phyloP scores from a whole-genome alignment of 2,113 vertebrate genomes.

The Hydropotes inermis region DNA sequence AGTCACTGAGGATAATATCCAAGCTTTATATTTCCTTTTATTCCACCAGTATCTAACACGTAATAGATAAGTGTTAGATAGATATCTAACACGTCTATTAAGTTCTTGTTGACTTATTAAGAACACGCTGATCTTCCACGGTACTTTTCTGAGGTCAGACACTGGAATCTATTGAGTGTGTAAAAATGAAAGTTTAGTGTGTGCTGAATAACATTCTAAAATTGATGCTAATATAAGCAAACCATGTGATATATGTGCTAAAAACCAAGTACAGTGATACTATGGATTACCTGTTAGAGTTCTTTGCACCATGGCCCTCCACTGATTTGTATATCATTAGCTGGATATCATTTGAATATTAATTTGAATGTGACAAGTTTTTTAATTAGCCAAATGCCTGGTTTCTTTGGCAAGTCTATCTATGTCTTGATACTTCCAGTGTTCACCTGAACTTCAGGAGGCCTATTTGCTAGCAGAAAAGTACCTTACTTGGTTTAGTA shows the following conservation, averaged over 20 bases:
- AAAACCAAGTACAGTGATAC: not conserved
- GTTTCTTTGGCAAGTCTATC: not conserved
- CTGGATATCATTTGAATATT: not conserved
- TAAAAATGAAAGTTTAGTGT: conserved; percentile 1
- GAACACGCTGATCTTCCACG: not conserved
- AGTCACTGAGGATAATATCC: not conserved
- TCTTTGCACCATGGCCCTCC: not conserved
- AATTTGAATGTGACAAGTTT: not conserved
- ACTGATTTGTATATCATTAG: not conserved
- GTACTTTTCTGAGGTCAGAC: not conserved
- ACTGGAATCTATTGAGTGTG: not conserved
- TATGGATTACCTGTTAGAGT: not conserved
- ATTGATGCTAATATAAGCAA: not conserved
- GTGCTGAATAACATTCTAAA: not conserved
- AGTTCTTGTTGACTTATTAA: not conserved
- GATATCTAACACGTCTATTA: too few relatives aligned
- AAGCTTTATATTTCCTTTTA: not conserved
- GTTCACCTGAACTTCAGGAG: not conserved
- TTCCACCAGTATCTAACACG: not conserved
- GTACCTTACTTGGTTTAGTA: not conserved
- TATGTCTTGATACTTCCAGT: not conserved
- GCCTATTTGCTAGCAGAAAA: not conserved
- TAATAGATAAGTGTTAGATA: too few relatives aligned
- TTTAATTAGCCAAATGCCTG: not conserved
- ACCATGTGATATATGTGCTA: not conserved